Base-by-base conservation (phyloP, 2,888 invertebrate species). In the Epiblema foenella region DNA sequence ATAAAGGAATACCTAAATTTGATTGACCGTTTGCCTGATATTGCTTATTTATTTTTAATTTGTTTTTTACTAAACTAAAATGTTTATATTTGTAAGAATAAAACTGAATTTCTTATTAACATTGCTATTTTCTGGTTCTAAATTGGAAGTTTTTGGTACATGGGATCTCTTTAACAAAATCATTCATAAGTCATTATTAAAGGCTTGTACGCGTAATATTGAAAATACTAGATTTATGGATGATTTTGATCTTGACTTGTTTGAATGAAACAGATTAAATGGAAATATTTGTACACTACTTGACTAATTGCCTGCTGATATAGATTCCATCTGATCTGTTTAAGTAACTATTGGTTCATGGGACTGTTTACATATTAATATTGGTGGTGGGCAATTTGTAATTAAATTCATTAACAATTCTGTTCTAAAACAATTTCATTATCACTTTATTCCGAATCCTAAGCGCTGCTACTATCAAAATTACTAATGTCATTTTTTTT, bases 401-500 rank as follows among this genome's bases (percentile, higher is more conserved):
- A 64, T 64, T 39, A 64, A 67, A 64, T 58, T 73, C 33, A 71
- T 67, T 57, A 69, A 73, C 58, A 64, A 66, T 63, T 62, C 54
- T 63, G 24, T 58, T 64, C 58, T 15, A 54, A 68, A 24, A 57
- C 18, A 17, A 59, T 60, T 56, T 65, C 64, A 72, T 54, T 52
- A 62, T 69, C 52, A 68, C 57, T 46, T n/a, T 60, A 20, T 57
- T 73, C 67, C 77, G 76, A 75, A 75, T 78, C 75, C 73, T 81
- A 79, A 77, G 79, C 83, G 82, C 87, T 78, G 78, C 76, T 80
- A 82, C 80, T 85, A 82, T 80, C 85, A 86, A 85, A 81, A 80
- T 87, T 92, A 93, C 93, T 93, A 93, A 93, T 93, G 83, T 86
- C 84, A 89, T 91, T 91, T 89, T 33, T 92, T 90, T 89, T 91